These are phyloP conservation scores for Aleiodes testaceus DNA, from an alignment of 2,888 invertebrate species.

Conservation along the genomic window DNA sequence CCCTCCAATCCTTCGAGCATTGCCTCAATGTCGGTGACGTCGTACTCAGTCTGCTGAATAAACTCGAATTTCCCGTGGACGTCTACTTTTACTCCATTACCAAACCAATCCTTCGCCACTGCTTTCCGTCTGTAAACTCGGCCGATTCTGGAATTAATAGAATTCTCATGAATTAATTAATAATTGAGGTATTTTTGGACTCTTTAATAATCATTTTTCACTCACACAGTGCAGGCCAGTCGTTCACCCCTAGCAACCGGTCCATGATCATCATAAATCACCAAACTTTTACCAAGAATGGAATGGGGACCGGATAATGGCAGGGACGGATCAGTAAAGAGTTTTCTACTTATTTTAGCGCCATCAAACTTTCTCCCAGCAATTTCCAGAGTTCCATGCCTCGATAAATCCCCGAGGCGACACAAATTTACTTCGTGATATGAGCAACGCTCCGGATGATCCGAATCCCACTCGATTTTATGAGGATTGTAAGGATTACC, in stretches of 20 bases:
- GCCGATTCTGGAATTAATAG: constrained; percentile 77
- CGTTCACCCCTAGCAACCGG: constrained; percentile 91
- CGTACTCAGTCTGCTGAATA: constrained; percentile 89
- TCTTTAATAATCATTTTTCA: not conserved
- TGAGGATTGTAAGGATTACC: constrained; percentile 87
- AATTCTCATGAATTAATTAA: not conserved
- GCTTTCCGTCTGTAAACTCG: constrained; percentile 86
- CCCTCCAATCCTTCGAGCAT: constrained; percentile 80
- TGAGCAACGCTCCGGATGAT: constrained; percentile 78
- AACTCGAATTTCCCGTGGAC: constrained; percentile 87
- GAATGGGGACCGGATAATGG: constrained; percentile 84
- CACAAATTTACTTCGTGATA: constrained; percentile 78
- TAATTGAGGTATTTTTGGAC: too few species aligned
- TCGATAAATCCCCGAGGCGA: constrained; percentile 85
- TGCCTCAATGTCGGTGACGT: constrained; percentile 85
- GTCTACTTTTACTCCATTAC: constrained; percentile 80
- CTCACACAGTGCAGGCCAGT: constrained; percentile 89
- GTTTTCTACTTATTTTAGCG: constrained; percentile 79
- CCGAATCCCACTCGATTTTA: constrained; percentile 78
- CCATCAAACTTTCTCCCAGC: constrained; percentile 83
- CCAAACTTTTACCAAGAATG: constrained; percentile 87
- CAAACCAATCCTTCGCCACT: constrained; percentile 91
- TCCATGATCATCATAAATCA: constrained; percentile 90
- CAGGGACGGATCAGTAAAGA: constrained; percentile 86
- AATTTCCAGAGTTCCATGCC: constrained; percentile 82